These are phyloP conservation scores for Corythornis madagascariensis DNA, from an alignment of 2,113 vertebrate genomes.

Conservation along the genomic window DNA sequence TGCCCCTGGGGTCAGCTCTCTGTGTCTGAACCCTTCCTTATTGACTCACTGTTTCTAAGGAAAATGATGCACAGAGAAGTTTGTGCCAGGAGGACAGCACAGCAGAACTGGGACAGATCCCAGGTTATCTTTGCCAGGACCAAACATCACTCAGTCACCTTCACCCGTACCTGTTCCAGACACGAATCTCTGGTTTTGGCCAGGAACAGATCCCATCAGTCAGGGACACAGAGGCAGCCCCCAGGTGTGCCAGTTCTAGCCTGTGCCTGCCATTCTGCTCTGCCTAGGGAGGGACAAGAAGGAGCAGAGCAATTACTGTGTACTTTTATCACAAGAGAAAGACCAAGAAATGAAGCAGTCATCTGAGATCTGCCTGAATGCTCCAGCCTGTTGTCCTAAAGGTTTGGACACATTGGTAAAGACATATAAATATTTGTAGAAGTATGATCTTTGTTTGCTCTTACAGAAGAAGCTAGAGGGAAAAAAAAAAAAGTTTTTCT, in stretches of 20 bases:
- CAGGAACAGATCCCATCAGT: background rate
- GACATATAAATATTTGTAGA: background rate
- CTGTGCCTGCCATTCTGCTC: background rate
- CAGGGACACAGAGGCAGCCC: background rate
- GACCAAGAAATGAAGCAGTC: background rate
- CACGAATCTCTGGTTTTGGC: background rate
- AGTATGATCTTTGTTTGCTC: background rate
- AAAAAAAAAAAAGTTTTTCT: background rate
- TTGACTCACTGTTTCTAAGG: background rate
- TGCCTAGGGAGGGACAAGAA: background rate
- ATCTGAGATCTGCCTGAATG: background rate
- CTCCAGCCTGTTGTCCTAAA: background rate
- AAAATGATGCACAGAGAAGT: background rate
- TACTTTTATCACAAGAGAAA: background rate
- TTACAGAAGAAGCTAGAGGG: background rate
- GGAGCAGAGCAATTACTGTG: background rate
- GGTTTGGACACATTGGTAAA: background rate
- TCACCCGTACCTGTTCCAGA: background rate
- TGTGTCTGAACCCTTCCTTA: background rate
- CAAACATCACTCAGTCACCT: background rate
- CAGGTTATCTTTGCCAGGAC: background rate
- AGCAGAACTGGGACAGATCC: background rate
- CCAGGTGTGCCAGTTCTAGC: background rate
- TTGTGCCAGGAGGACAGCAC: background rate
- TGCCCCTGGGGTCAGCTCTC: fast-evolving